Evolutionary conservation across 2,113 vertebrate species (phyloP).

Genomic region (Brachyhypopomus occidentalis): DNA sequence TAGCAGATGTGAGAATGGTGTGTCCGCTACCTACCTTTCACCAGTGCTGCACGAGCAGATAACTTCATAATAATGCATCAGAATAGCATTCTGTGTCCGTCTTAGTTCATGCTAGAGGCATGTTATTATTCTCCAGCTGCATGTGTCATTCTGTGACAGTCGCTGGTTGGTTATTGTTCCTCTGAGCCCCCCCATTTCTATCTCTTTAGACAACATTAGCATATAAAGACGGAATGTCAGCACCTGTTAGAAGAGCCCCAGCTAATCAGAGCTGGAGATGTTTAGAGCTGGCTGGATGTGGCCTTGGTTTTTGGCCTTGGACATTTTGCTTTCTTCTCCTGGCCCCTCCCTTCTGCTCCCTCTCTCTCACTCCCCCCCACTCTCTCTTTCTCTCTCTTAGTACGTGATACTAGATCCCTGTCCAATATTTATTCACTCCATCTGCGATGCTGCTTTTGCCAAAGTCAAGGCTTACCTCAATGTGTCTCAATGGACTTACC

Average conservation of each 20-base stretch:
- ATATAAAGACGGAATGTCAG: conserved; percentile 32
- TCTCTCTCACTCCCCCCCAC: not conserved
- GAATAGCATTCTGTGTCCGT: not conserved
- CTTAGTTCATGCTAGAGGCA: not conserved
- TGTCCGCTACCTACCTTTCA: not conserved
- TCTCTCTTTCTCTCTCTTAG: not conserved
- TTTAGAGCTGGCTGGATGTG: not conserved
- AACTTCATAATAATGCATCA: not conserved
- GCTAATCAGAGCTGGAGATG: conserved; percentile 5
- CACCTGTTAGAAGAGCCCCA: conserved; percentile 7
- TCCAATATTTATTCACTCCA: conserved; percentile 50
- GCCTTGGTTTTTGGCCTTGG: conserved; percentile 9
- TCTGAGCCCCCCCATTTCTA: not conserved
- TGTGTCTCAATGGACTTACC: conserved; percentile 35
- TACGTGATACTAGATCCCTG: conserved; percentile 25
- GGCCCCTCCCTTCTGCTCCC: conserved; percentile 10
- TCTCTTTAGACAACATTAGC: conserved; percentile 16
- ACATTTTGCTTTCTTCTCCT: conserved; percentile 10
- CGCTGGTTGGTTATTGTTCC: not conserved
- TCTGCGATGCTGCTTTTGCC: conserved; percentile 37
- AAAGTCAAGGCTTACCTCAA: conserved; percentile 47
- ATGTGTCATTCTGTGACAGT: not conserved
- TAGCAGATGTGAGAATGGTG: not conserved
- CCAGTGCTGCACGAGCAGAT: not conserved
- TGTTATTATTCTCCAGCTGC: not conserved